These are phyloP conservation scores for Andrena haemorrhoa DNA, from an alignment of 2,888 invertebrate genomes.

Conservation along the genomic window DNA sequence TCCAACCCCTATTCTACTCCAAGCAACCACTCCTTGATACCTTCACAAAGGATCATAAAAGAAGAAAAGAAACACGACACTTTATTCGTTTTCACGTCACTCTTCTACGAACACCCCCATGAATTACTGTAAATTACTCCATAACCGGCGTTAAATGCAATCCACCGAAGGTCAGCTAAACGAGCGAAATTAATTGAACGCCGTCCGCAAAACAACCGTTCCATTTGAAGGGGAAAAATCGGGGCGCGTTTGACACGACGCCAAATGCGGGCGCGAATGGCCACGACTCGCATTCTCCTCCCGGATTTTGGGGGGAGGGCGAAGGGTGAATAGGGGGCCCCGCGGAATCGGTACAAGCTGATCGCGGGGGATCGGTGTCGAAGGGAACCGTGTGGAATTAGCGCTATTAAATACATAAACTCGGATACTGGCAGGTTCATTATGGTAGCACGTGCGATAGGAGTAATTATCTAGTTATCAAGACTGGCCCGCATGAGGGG, in stretches of 20 bases:
- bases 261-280: conserved; percentile 46
- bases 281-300: conserved; percentile 3
- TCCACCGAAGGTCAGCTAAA: not conserved
- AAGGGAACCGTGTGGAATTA: conserved; percentile 19
- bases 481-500: conserved; percentile 45
- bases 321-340: conserved; percentile 1
- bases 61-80: too few species aligned
- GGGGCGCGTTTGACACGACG: not conserved
- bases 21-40: too few species aligned
- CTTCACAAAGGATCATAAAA: too few species aligned
- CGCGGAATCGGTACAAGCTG: conserved; percentile 26
- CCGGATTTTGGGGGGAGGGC: conserved; percentile 13
- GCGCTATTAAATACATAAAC: conserved; percentile 57
- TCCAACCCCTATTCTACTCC: too few species aligned
- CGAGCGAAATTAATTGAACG: conserved; percentile 17
- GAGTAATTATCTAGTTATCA: conserved; percentile 66
- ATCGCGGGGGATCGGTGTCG: conserved; percentile 32
- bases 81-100: too few species aligned
- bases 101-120: too few species aligned
- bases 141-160: not conserved
- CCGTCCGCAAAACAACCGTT: conserved; percentile 6
- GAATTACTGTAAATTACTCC: too few species aligned
- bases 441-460: conserved; percentile 54
- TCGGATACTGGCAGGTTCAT: conserved; percentile 39
- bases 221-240: conserved; percentile 5